Conservation (phyloP, 2,797 vertebrate species). For the Helicolenus hilgendorfi region DNA sequence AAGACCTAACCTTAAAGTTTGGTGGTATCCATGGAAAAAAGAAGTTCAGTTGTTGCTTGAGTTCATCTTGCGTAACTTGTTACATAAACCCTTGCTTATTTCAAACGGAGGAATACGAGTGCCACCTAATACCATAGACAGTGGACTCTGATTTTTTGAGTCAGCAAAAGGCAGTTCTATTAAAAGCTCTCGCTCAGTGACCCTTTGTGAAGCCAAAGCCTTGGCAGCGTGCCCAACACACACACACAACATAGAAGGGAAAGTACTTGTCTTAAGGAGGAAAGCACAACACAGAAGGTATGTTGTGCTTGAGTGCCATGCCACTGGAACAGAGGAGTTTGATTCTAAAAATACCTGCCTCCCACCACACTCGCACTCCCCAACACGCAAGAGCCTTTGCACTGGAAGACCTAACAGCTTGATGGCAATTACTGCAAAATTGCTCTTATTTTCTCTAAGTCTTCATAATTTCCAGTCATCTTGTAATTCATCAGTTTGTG, state of each 20-base stretch:
- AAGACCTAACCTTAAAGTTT: not conserved
- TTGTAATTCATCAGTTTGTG: constrained; percentile 87
- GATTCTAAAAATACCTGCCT: constrained; percentile 87
- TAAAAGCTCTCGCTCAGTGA: constrained; percentile 79
- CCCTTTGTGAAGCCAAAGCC: constrained; percentile 69
- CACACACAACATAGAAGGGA: constrained; percentile 71
- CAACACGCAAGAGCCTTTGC: constrained; percentile 66
- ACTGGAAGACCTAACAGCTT: constrained; percentile 75
- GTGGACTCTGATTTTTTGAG: constrained; percentile 35
- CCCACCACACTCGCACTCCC: constrained; percentile 76
- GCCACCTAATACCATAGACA: not conserved
- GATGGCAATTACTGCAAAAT: constrained; percentile 87
- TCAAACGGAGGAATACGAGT: not conserved
- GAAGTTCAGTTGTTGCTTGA: not conserved
- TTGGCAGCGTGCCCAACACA: constrained; percentile 72
- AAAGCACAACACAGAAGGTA: constrained; percentile 88
- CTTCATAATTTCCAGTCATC: constrained; percentile 90
- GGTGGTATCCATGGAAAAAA: not conserved
- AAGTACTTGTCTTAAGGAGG: constrained; percentile 81
- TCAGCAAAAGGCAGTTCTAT: constrained; percentile 69
- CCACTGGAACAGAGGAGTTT: constrained; percentile 80
- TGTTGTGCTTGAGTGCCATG: constrained; percentile 83
- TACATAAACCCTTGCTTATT: not conserved
- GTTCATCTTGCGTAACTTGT: not conserved
- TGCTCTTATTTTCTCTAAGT: constrained; percentile 82